Evolutionary conservation across 1,140 invertebrate genomes (phyloP), one percentile per base, ranked within the genome.

Genomic region (Anoplophora glabripennis): DNA sequence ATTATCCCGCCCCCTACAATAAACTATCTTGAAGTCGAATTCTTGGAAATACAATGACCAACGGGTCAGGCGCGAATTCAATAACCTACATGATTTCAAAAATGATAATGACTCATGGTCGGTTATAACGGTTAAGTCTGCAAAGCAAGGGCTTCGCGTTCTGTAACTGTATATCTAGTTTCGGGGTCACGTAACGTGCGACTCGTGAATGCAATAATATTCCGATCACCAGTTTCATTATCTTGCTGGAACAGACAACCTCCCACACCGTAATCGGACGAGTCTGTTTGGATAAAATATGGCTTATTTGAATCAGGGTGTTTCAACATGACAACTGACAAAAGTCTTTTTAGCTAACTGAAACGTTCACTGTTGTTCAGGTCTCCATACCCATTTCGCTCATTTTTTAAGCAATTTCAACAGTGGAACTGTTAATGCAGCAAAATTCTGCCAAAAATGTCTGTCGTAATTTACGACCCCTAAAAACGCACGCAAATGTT

Each of bases 401-500:
- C 14, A 14, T 18, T 57, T 57, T 28, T 21, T 47, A 2, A 47
- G 9, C 2, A 47, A 9, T 28, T 37, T 47, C 45, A 47, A 5
- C 9, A 47, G 9, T 9, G 45, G 45, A 35, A n/a, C 3, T 5
- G 28, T 65, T 33, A 14, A 42, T 0, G 63, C 56, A 0, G 74
- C 56, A 14, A 73, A 71, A 14, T 72, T 53, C 0, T 61, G 61
- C 15, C 78, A 69, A 66, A 76, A 81, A 60, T 72, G 67, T 5
- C 72, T 57, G 51, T 79, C 76, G 61, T 72, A 80, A 34, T 77
- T 76, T 1, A 75, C 57, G 3, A 77, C 47, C 3, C 75, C 78
- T 33, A 81, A 58, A 61, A 79, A 80, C 21, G 72, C 63, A 61
- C 71, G 68, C 7, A 78, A 48, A 46, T 77, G 65, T 49, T 70